Conservation (phyloP, 2,797 vertebrate genomes). For the Microtus obscurus region DNA sequence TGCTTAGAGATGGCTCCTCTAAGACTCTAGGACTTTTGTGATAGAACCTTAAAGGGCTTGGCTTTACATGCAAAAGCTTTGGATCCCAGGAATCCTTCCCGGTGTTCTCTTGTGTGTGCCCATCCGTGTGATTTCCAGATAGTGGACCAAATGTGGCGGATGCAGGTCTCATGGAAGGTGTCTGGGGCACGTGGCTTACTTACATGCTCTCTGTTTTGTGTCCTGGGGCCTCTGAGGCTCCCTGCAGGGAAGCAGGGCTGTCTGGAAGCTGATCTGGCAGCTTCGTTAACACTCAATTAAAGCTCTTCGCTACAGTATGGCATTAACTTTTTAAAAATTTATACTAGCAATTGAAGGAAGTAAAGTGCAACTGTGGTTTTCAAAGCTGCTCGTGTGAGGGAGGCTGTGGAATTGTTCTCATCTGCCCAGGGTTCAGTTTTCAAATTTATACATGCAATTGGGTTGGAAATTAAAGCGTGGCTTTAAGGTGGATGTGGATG, state of each 20-base stretch:
- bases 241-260: slow-evolving; percentile 84
- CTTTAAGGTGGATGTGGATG: slow-evolving; percentile 80
- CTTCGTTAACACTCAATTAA: slow-evolving; percentile 90
- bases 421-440: slow-evolving; percentile 58
- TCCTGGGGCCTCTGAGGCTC: slow-evolving; percentile 83
- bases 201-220: slow-evolving; percentile 80
- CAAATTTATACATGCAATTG: slow-evolving; percentile 65
- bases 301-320: slow-evolving; percentile 82
- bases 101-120: neutral
- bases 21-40: neutral
- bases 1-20: neutral
- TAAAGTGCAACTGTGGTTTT: slow-evolving; percentile 82
- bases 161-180: neutral
- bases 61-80: neutral
- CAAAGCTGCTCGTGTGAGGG: slow-evolving; percentile 75
- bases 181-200: slow-evolving; percentile 58
- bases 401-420: slow-evolving; percentile 76
- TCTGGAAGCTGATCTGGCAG: slow-evolving; percentile 87
- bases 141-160: neutral
- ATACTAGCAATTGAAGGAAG: slow-evolving; percentile 81
- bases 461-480: slow-evolving; percentile 83
- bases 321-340: slow-evolving; percentile 86
- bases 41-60: neutral
- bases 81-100: accelerated
- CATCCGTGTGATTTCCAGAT: neutral